Base-by-base conservation (phyloP, 1,140 invertebrate genomes). In the Acyrthosiphon pisum region DNA sequence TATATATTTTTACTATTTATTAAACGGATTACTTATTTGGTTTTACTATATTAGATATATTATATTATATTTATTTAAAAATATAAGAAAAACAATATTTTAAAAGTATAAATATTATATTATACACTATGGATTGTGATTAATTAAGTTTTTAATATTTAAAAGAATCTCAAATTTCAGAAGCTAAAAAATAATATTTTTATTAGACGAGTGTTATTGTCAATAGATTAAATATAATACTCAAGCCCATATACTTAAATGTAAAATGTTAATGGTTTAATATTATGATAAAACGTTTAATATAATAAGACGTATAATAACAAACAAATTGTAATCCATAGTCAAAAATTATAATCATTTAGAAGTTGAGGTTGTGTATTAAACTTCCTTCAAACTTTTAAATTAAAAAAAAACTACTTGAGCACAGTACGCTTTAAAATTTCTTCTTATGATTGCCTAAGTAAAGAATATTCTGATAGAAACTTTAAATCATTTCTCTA, bases 321-420 rank as follows among this genome's bases (percentile, higher is more conserved):
- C 9, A 76, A 76, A 76, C 60, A n/a, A 76, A 86, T 46, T 30
- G 26, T 83, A 41, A 83, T 41, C 37, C 41, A 37, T n/a, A 87
- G 48, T 87, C 44, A 87, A 87, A 87, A n/a, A 87, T 87, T 30
- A 86, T 46, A 86, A 86, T 46, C 2, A 46, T 46, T 86, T 48
- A 48, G 30, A 48, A 87, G 30, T 87, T 48, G n/a, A 48, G 6
- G 46, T 86, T 48, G 84, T 20, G 22, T 46, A 46, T 44, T 87
- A n/a, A 87, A 87, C 84, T 48, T 87, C 7, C 4, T 4, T 44
- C 37, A 86, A 86, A 86, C 83, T 84, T 84, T 84, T 84, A 84
- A 84, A 84, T 84, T 84, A 84, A 84, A 84, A 84, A 1, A 41
- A 84, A 84, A 84, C 83, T 41, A 84, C 83, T 37, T 44, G 83